Base-by-base conservation (phyloP, 2,888 invertebrate genomes). In the Papilio demoleus region DNA sequence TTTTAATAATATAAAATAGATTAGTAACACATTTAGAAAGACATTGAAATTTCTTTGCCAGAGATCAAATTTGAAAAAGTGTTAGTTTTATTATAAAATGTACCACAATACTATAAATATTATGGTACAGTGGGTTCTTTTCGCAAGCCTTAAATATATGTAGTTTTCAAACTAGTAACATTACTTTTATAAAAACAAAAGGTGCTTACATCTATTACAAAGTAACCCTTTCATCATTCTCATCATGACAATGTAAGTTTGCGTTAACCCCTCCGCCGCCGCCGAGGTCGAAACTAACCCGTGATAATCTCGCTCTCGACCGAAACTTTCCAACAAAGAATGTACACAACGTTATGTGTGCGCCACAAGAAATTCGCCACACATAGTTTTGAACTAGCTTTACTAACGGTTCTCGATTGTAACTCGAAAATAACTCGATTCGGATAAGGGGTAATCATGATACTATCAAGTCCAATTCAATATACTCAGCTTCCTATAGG, bases 241-340 rank as follows among this genome's bases (percentile, higher is more conserved):
- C 45, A 17, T 65, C 56, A 19, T 4, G n/a, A 14, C 40, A 22
- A 31, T 38, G 60, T 17, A 22, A 31, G 4, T 58, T 34, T 22
- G 22, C 19, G 53, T 17, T 36, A 61, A n/a, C 9, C n/a, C 53
- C 12, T 47, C n/a, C 45, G 59, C 34, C 62, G 17, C 56, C 42
- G 56, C 24, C 53, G 31, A 12, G 27, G 56, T n/a, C 17, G n/a
- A 31, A 59, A 50, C 60, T 66, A 60, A 38, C 63, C 58, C 27
- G 58, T 36, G 63, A 63, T 68, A 68, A 68, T 63, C 68, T 53
- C 63, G 58, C 63, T 56, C 63, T 47, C 45, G 56, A 67, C 67
- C 63, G 47, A 63, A 68, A 68, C 68, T 68, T 64, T 24, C 58
- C 40, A 59, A 64, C 68, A 64, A 68, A 58, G 68, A 68, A 11